phyloP scores from a whole-genome alignment of 1,140 invertebrate species.

The Leptinotarsa lineolata region DNA sequence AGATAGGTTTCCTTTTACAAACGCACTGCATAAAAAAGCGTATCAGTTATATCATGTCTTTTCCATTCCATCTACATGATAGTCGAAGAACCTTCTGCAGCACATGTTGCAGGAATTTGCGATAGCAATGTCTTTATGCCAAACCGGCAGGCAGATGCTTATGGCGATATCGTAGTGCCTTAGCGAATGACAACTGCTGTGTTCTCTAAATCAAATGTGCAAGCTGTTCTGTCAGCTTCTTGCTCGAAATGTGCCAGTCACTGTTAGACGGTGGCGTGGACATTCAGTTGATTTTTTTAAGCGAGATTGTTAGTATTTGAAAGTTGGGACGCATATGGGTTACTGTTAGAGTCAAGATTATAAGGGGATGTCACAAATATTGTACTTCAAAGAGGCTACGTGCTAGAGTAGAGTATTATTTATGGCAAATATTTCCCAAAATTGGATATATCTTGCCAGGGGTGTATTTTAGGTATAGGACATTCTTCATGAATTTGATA shows the following conservation, averaged over 20 bases:
- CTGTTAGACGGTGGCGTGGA: background rate
- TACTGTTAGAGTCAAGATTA: too few relatives aligned
- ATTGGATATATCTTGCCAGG: too few relatives aligned
- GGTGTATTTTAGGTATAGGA: too few relatives aligned
- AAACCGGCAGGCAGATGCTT: conserved; percentile 40
- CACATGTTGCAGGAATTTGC: conserved; percentile 44
- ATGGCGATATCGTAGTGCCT: conserved; percentile 45
- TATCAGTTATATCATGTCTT: conserved; percentile 16
- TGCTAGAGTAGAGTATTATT: too few relatives aligned
- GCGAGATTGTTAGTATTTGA: too few relatives aligned
- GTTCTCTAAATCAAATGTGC: conserved; percentile 42
- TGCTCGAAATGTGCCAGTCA: conserved; percentile 16
- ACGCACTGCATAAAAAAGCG: conserved; percentile 3
- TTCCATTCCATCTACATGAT: conserved; percentile 12
- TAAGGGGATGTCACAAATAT: too few relatives aligned
- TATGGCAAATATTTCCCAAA: too few relatives aligned
- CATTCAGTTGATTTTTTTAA: background rate
- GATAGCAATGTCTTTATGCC: conserved; percentile 42
- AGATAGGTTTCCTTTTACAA: conserved; percentile 20
- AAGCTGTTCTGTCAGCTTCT: conserved; percentile 24
- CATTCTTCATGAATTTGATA: too few relatives aligned
- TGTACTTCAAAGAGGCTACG: too few relatives aligned
- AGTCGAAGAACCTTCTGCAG: conserved; percentile 20
- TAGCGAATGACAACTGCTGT: conserved; percentile 42
- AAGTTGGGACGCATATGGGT: too few relatives aligned